A percentile compares a stretch with the other conserved stretches of the same genome.
Conservation (phyloP, 2,797 vertebrate species). For the Malurus splendens region DNA sequence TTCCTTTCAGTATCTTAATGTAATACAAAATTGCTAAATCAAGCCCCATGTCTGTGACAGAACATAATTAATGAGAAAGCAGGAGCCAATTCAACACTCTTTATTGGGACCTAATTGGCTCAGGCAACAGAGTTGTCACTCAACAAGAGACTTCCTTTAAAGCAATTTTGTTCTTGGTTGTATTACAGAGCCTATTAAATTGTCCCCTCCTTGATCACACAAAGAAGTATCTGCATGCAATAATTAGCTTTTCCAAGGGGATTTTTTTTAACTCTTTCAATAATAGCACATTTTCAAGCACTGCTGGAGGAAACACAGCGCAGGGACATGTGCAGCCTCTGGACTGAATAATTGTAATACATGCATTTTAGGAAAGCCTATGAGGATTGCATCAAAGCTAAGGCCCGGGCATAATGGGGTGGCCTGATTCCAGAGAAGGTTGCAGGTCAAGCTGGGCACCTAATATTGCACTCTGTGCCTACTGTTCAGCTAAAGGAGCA, state of each 20-base stretch:
- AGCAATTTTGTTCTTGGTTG: conserved; percentile 84
- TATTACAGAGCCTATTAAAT: conserved; percentile 85
- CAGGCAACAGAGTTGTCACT: conserved; percentile 87
- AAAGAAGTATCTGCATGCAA: conserved; percentile 83
- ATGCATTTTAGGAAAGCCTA: conserved; percentile 19
- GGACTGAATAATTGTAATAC: conserved; percentile 17
- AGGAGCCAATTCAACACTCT: conserved; percentile 83
- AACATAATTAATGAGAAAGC: conserved; percentile 87
- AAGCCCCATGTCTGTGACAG: conserved; percentile 87
- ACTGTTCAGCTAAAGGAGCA: not conserved
- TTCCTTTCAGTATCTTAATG: conserved; percentile 83
- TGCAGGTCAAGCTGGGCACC: conserved; percentile 17
- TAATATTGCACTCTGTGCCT: not conserved
- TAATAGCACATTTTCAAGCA: conserved; percentile 67
- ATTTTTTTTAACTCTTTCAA: conserved; percentile 79
- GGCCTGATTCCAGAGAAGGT: not conserved
- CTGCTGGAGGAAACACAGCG: conserved; percentile 63
- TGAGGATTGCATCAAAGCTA: not conserved
- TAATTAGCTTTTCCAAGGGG: conserved; percentile 84
- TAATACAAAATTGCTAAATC: conserved; percentile 88
- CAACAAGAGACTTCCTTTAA: conserved; percentile 84
- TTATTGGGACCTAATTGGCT: conserved; percentile 86
- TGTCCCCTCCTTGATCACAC: conserved; percentile 83
- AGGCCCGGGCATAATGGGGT: not conserved
- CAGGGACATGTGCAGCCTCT: conserved; percentile 43